Evolutionary conservation across 1,140 invertebrate genomes (phyloP).

Genomic region (Ctenoplectra terminalis): DNA sequence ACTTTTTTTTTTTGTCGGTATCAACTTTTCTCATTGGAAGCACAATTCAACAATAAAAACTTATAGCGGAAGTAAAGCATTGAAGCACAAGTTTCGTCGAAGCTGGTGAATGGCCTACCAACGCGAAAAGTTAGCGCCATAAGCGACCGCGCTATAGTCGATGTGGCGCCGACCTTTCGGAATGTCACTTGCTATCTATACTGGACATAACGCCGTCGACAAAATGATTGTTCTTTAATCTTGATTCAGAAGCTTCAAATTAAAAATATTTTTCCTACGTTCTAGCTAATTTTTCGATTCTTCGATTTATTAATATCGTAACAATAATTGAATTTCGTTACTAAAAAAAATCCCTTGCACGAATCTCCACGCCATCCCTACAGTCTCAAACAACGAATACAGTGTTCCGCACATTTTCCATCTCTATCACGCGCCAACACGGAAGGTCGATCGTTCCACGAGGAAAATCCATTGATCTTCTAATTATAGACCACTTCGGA

Average conservation of each 20-base stretch:
- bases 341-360: background rate
- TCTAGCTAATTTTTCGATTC: too few species aligned
- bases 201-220: too few species aligned
- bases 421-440: background rate
- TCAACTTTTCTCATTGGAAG: too few species aligned
- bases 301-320: too few species aligned
- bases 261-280: too few species aligned
- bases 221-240: too few species aligned
- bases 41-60: background rate
- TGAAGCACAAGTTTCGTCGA: background rate
- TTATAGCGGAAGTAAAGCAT: background rate
- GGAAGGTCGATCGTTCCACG: background rate
- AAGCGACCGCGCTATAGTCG: background rate
- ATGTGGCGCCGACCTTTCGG: background rate
- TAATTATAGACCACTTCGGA: background rate
- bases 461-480: background rate
- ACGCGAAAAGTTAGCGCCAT: background rate
- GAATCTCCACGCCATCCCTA: background rate
- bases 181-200: background rate
- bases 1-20: too few species aligned
- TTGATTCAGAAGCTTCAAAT: too few species aligned
- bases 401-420: background rate
- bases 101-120: background rate
- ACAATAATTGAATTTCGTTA: too few species aligned
- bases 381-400: too few species aligned